Evolutionary conservation across 2,888 invertebrate genomes (phyloP).

Genomic region (Pammene fasciana): DNA sequence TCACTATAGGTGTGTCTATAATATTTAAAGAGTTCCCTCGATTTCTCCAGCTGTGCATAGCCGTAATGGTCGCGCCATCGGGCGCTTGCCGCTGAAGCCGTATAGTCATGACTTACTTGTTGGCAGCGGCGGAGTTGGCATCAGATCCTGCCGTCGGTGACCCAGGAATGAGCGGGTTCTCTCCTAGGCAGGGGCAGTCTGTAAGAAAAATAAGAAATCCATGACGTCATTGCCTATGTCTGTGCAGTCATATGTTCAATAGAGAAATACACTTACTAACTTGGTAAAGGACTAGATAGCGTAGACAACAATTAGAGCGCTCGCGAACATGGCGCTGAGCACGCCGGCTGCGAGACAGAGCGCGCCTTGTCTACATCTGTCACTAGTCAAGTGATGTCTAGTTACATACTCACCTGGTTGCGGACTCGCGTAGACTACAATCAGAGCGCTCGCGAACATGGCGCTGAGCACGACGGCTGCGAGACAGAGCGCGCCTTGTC

Average conservation of each 20-base stretch:
- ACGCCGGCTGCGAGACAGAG: neutral
- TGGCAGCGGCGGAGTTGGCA: slow-evolving; percentile 63
- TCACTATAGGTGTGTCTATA: too few relatives aligned
- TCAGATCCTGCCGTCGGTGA: slow-evolving; percentile 68
- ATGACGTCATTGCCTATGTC: too few relatives aligned
- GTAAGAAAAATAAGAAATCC: too few relatives aligned
- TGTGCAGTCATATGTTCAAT: too few relatives aligned
- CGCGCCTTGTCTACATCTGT: too few relatives aligned
- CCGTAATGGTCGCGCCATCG: too few relatives aligned
- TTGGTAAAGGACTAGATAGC: neutral
- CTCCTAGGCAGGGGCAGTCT: slow-evolving; percentile 76
- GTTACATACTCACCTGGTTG: neutral
- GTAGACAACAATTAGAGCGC: neutral
- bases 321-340: neutral
- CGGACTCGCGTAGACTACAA: neutral
- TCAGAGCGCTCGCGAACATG: neutral
- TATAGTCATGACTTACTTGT: slow-evolving; percentile 63
- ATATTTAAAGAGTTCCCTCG: too few relatives aligned
- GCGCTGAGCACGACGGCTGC: neutral
- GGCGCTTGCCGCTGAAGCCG: too few relatives aligned
- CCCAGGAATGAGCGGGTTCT: slow-evolving; percentile 66
- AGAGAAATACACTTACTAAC: too few relatives aligned
- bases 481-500: neutral
- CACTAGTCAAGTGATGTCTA: too few relatives aligned
- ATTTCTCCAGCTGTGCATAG: too few relatives aligned